Evolutionary conservation across 2,797 vertebrate species (phyloP).

Genomic region (Sebastes cheni): DNA sequence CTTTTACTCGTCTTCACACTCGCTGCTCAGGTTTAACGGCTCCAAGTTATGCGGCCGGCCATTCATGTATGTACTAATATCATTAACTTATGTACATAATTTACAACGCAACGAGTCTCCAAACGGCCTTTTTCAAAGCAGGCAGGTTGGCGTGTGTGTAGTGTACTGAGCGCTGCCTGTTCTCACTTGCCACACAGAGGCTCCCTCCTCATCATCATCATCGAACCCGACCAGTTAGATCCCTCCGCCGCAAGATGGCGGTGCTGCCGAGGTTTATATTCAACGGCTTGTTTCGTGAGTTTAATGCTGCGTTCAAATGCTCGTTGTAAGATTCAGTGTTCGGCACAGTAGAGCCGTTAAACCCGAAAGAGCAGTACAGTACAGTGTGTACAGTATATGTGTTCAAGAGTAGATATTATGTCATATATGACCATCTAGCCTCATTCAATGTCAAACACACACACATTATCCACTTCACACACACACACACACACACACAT

Average conservation of each 20-base stretch:
- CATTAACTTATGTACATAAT: conserved; percentile 64
- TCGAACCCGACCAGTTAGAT: not conserved
- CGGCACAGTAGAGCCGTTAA: not conserved
- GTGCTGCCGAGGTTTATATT: not conserved
- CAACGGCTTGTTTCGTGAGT: not conserved
- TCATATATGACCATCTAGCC: no score
- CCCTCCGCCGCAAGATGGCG: conserved; percentile 54
- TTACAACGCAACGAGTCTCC: conserved; percentile 54
- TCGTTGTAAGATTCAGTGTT: not conserved
- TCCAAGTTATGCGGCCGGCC: conserved; percentile 30
- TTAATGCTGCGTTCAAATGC: conserved; percentile 44
- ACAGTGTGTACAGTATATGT: no score
- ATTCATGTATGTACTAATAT: conserved; percentile 50
- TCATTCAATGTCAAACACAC: no score
- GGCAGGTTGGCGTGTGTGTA: conserved; percentile 51
- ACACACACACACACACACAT: no score
- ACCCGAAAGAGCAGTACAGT: not conserved
- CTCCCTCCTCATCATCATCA: conserved; percentile 38
- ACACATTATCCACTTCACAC: no score
- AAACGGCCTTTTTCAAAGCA: conserved; percentile 41
- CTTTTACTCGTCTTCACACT: conserved; percentile 12
- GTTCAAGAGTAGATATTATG: no score
- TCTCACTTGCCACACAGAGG: conserved; percentile 53
- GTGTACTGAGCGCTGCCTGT: not conserved
- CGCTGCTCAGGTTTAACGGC: conserved; percentile 41